Conservation (phyloP, 1,140 invertebrate species). For the Drosophila elegans region DNA sequence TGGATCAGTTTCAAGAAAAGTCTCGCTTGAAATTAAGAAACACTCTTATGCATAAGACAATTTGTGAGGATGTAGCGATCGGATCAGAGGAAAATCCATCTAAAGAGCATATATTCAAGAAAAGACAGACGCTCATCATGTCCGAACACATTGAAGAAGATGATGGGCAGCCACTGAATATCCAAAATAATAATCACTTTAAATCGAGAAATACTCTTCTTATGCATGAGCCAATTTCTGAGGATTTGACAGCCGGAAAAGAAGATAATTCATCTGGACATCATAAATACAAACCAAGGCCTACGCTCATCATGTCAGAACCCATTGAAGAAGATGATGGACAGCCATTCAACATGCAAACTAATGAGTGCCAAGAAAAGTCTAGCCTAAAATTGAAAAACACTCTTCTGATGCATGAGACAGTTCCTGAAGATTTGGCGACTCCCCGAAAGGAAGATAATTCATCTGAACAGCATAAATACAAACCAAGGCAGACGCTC, state of each 20-base stretch:
- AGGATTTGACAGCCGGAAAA: background rate
- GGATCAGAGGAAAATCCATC: no score
- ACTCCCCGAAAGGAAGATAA: background rate
- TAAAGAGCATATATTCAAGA: background rate
- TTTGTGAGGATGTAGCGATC: background rate
- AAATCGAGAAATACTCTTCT: constrained; percentile 4
- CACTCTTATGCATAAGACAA: background rate
- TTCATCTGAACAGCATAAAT: background rate
- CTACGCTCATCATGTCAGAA: constrained; percentile 19
- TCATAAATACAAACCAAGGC: background rate
- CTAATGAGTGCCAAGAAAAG: no score
- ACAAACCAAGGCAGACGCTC: constrained; percentile 16
- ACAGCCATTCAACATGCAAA: background rate
- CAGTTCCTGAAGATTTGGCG: background rate
- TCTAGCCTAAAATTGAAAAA: background rate
- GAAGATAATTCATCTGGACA: background rate
- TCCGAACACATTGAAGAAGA: constrained; percentile 33
- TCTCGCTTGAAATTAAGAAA: no score
- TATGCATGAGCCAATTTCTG: background rate
- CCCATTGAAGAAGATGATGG: constrained; percentile 31
- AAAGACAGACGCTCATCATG: constrained; percentile 16
- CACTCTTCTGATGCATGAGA: background rate
- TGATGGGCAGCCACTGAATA: background rate
- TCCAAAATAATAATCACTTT: background rate
- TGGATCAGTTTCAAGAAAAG: no score